Evolutionary conservation across 1,140 invertebrate species (phyloP), one percentile per base, ranked within the genome.

Genomic region (Acromyrmex echinatior): DNA sequence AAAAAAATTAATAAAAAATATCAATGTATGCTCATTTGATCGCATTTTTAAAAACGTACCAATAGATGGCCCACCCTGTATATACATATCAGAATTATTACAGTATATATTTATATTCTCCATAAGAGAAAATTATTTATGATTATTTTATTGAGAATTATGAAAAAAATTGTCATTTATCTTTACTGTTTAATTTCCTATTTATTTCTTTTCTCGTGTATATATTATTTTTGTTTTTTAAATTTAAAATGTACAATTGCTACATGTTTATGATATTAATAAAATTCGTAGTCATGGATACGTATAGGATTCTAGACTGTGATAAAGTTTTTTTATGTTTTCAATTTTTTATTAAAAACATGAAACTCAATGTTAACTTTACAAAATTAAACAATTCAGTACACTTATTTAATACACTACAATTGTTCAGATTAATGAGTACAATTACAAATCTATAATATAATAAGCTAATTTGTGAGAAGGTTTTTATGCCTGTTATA

Each of bases 371-470:
- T n/a, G 21, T 25, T 58, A 0, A 1, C 5, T 81, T 87, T 53
- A 87, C 60, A 60, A 62, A 74, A 66, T 2, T 79, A 60, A 84
- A 77, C 39, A 45, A 45, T 16, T 35, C 21, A 45, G 10, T 66
- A 31, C n/a, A 51, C 6, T 65, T 7, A 56, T 18, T 56, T 18
- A 18, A 28, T 5, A 70, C 5, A 77, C 21, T 60, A 16, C 5
- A 53, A 39, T 39, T 6, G 2, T 56, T 71, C 16, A 25, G 14
- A 58, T 21, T 58, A 58, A 58, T 63, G 9, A 31, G 28, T 82
- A 53, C 4, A 18, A 21, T 18, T 76, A 87, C 31, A 31, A 35
- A 21, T 31, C 4, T 31, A 7, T 28, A 12, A 14, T 28, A 12
- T 7, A 56, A 70, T 16, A 70, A 81, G 18, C 2, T 28, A 39